Conservation (phyloP, 2,888 invertebrate genomes). For the Clivina fossor region DNA sequence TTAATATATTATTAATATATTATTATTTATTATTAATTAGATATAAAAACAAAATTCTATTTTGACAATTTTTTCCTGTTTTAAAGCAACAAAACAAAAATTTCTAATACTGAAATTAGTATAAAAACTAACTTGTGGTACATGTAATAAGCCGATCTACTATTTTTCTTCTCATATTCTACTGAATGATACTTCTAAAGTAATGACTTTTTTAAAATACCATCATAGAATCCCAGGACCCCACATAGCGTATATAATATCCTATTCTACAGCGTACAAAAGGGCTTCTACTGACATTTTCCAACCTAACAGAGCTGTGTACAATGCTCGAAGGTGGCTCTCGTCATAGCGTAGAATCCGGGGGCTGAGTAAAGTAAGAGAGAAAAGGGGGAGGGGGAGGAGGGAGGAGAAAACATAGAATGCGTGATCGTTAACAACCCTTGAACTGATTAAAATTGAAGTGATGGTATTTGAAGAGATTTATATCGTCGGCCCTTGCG, state of each 20-base stretch:
- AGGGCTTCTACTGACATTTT: slow-evolving; percentile 32
- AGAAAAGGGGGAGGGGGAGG: slow-evolving; percentile 7
- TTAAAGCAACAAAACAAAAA: too few relatives aligned
- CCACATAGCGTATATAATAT: slow-evolving; percentile 28
- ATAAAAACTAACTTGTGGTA: too few relatives aligned
- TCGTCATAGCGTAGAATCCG: too few relatives aligned
- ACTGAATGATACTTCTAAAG: slow-evolving; percentile 5
- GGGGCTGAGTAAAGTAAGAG: too few relatives aligned
- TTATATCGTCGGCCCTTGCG: slow-evolving; percentile 25
- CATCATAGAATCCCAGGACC: slow-evolving; percentile 17
- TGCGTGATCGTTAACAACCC: slow-evolving; percentile 19
- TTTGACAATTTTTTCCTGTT: too few relatives aligned
- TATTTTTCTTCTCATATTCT: too few relatives aligned
- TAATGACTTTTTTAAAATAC: slow-evolving; percentile 32
- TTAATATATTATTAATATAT: too few relatives aligned
- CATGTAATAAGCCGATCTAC: too few relatives aligned
- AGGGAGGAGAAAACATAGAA: not conserved
- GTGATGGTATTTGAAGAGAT: slow-evolving; percentile 31
- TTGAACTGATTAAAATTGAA: slow-evolving; percentile 31
- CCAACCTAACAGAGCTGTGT: slow-evolving; percentile 15
- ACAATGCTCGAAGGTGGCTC: too few relatives aligned
- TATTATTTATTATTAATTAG: too few relatives aligned
- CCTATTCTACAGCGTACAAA: slow-evolving; percentile 23
- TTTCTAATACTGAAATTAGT: too few relatives aligned
- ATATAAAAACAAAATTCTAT: too few relatives aligned